phyloP scores from a whole-genome alignment of 2,888 invertebrate species.

The Itoplectis maculator region DNA sequence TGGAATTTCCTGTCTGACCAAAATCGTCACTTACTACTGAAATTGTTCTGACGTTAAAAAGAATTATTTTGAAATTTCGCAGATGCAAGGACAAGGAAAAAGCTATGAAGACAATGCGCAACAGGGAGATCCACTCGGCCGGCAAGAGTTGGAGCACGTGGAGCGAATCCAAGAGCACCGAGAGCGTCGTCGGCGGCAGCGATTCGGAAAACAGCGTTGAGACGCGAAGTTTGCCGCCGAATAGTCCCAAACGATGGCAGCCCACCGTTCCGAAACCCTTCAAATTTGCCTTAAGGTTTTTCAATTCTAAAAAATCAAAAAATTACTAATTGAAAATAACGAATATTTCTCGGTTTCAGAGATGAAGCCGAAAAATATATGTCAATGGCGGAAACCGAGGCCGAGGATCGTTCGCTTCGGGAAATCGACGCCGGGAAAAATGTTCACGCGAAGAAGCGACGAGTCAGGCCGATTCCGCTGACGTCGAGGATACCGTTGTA shows the following conservation, averaged over 20 bases:
- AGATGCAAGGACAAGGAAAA: constrained; percentile 78
- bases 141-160: constrained; percentile 77
- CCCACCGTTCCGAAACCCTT: constrained; percentile 89
- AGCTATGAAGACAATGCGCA: constrained; percentile 75
- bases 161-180: constrained; percentile 78
- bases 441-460: constrained; percentile 85
- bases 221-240: constrained; percentile 80
- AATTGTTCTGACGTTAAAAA: not conserved
- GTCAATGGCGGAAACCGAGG: constrained; percentile 84
- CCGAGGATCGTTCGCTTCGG: constrained; percentile 63
- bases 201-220: constrained; percentile 80
- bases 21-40: constrained; percentile 1
- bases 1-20: not conserved
- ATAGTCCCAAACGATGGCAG: constrained; percentile 80
- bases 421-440: constrained; percentile 72
- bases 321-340: too few relatives aligned
- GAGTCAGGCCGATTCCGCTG: constrained; percentile 89
- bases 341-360: too few relatives aligned
- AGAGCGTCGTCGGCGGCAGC: constrained; percentile 78
- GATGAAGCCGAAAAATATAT: constrained; percentile 88
- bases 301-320: too few relatives aligned
- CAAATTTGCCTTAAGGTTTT: constrained; percentile 90
- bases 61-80: constrained; percentile 7
- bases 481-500: constrained; percentile 90
- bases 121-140: constrained; percentile 77